A percentile compares a stretch with the other conserved stretches of the same genome.
phyloP scores from a whole-genome alignment of 2,888 invertebrate species.

The Stratiomys singularior region DNA sequence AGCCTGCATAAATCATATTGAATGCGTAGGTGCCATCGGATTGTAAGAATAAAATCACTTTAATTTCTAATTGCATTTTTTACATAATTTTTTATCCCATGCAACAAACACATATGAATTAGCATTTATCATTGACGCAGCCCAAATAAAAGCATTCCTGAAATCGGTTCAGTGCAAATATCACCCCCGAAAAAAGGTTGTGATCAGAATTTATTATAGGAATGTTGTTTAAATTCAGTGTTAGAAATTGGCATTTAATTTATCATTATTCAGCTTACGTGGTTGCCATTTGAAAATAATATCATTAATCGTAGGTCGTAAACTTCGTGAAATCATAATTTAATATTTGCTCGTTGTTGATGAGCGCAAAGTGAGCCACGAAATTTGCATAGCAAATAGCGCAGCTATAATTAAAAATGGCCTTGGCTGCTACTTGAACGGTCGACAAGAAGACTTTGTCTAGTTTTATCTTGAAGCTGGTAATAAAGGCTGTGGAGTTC shows the following conservation, averaged over 20 bases:
- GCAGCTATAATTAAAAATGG: background rate
- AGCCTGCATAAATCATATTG: too few species aligned
- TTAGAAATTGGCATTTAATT: constrained; percentile 2
- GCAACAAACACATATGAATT: background rate
- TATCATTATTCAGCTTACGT: background rate
- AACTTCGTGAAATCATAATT: background rate
- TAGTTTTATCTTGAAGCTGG: too few species aligned
- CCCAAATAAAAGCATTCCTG: background rate
- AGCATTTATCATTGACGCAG: background rate
- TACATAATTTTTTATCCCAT: too few species aligned
- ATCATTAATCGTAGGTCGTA: background rate
- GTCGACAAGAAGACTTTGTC: too few species aligned
- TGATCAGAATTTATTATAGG: background rate
- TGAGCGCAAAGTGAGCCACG: background rate
- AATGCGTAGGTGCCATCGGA: too few species aligned
- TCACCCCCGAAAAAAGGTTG: background rate
- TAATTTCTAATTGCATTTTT: too few species aligned
- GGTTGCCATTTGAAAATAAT: background rate
- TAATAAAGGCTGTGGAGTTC: too few species aligned
- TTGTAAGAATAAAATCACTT: too few species aligned
- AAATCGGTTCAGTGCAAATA: background rate
- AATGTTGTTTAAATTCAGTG: background rate
- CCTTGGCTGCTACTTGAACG: background rate
- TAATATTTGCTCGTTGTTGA: background rate
- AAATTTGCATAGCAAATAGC: background rate